Evolutionary conservation across 2,113 vertebrate genomes (phyloP).

Genomic region (Ictidomys tridecemlineatus): DNA sequence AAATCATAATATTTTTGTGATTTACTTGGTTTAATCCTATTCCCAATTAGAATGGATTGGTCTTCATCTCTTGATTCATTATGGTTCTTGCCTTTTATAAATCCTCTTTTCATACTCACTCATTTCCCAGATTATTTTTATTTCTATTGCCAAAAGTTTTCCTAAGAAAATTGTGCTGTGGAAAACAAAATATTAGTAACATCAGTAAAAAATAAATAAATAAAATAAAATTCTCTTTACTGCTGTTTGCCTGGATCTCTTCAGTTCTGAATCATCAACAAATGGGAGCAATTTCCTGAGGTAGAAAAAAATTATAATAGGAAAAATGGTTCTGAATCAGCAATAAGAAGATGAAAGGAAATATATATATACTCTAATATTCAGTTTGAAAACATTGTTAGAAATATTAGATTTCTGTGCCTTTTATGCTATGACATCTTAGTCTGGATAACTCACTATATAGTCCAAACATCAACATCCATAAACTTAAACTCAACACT

Average conservation of each 20-base stretch:
- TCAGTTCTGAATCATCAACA: background rate
- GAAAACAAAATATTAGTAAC: background rate
- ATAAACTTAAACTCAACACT: background rate
- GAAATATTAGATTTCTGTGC: background rate
- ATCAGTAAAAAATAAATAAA: background rate
- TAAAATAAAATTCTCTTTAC: background rate
- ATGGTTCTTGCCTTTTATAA: constrained; percentile 3
- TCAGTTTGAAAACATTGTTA: background rate
- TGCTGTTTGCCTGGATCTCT: background rate
- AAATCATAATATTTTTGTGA: background rate
- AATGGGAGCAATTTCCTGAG: background rate
- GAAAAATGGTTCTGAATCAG: constrained; percentile 55
- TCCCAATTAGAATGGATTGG: background rate
- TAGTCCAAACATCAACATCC: background rate
- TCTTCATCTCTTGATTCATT: background rate
- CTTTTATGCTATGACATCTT: background rate
- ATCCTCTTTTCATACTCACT: background rate
- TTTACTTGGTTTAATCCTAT: background rate
- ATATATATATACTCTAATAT: background rate
- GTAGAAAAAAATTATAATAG: background rate
- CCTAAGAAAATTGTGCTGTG: background rate
- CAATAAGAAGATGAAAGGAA: constrained; percentile 15
- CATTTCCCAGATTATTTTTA: background rate
- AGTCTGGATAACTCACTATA: background rate
- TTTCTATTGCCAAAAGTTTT: background rate